Conservation (phyloP, 2,113 vertebrate genomes). For the Phycodurus eques region DNA sequence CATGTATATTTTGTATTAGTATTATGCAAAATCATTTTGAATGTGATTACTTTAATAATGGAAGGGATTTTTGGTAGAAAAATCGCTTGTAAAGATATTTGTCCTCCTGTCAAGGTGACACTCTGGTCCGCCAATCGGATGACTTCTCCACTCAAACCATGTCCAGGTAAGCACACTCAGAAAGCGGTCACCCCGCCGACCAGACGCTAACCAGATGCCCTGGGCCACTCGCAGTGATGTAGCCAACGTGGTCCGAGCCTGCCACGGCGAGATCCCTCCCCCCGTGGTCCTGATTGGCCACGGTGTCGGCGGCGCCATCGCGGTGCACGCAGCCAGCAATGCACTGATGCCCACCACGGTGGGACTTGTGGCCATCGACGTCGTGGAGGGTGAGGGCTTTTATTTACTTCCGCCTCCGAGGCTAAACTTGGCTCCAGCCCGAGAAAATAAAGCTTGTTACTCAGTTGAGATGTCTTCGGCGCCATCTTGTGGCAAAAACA, state of each 20-base stretch:
- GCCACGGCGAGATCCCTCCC: slow-evolving; percentile 63
- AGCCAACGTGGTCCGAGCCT: slow-evolving; percentile 62
- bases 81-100: background rate
- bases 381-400: slow-evolving; percentile 56
- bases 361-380: slow-evolving; percentile 65
- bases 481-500: too few relatives aligned
- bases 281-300: slow-evolving; percentile 66
- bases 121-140: slow-evolving; percentile 55
- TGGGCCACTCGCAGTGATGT: slow-evolving; percentile 52
- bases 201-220: background rate
- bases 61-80: background rate
- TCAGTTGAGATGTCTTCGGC: too few relatives aligned
- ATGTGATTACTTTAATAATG: background rate
- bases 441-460: too few relatives aligned
- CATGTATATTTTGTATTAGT: too few relatives aligned
- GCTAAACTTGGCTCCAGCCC: too few relatives aligned
- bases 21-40: background rate
- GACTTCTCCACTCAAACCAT: slow-evolving; percentile 69
- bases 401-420: too few relatives aligned
- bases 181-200: background rate
- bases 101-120: slow-evolving; percentile 39
- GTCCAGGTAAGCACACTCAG: slow-evolving; percentile 50
- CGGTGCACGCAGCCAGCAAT: slow-evolving; percentile 56
- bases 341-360: slow-evolving; percentile 52
- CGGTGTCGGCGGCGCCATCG: slow-evolving; percentile 66